A percentile compares a stretch with the other conserved stretches of the same genome.
phyloP scores from a whole-genome alignment of 2,888 invertebrate genomes.

The Sialis fuliginosa region DNA sequence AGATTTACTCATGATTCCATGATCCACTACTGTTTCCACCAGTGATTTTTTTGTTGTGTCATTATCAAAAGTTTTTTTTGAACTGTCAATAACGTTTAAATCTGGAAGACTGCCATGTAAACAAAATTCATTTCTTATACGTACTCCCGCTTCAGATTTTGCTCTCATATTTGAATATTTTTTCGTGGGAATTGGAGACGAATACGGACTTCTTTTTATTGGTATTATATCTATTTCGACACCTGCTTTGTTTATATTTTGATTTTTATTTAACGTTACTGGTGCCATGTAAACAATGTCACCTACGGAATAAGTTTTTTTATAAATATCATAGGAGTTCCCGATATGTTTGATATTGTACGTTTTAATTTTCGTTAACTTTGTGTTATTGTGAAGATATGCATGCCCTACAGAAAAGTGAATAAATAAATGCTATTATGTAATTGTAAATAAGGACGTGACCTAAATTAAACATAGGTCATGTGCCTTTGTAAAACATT shows the following conservation, averaged over 20 bases:
- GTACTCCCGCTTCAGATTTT: conserved; percentile 20
- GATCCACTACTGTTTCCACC: too few relatives aligned
- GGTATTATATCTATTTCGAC: conserved; percentile 28
- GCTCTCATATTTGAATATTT: conserved; percentile 13
- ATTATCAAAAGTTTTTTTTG: too few relatives aligned
- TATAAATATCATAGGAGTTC: conserved; percentile 6
- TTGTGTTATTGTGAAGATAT: conserved; percentile 4
- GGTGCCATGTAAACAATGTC: conserved; percentile 28
- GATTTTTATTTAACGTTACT: conserved; percentile 26
- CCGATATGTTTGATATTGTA: conserved; percentile 13
- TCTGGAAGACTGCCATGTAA: conserved; percentile 21
- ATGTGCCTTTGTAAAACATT: too few relatives aligned
- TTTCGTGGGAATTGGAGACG: conserved; percentile 18
- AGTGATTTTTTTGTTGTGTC: too few relatives aligned
- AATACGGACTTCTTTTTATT: conserved; percentile 24
- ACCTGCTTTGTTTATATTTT: conserved; percentile 38
- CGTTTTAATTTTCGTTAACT: not conserved
- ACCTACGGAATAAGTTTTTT: conserved; percentile 18
- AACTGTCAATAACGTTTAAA: conserved; percentile 11
- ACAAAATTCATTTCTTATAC: conserved; percentile 14
- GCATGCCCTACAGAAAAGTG: too few relatives aligned
- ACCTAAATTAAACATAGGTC: too few relatives aligned
- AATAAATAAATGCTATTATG: too few relatives aligned
- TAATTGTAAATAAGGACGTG: too few relatives aligned
- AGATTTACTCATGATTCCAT: too few relatives aligned